A percentile compares a stretch with the other conserved stretches of the same genome.
These are phyloP conservation scores for Leptopterna dolabrata DNA, from an alignment of 2,888 invertebrate species.

Conservation along the genomic window DNA sequence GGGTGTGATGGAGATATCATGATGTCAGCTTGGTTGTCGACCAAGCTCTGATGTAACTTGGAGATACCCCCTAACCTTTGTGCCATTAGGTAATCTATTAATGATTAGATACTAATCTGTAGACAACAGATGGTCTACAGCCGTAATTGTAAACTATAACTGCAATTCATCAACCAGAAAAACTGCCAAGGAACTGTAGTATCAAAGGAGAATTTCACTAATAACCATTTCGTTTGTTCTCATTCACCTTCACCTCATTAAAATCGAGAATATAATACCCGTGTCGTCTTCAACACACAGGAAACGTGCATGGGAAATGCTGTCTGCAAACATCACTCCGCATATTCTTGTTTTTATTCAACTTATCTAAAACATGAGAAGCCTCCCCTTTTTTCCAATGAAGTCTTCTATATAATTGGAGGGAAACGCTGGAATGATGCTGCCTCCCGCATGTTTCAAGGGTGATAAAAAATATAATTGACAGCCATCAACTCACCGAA, in stretches of 20 bases:
- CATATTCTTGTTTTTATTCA: background rate
- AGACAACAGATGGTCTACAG: background rate
- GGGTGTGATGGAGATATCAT: no score
- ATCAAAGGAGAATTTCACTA: background rate
- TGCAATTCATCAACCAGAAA: background rate
- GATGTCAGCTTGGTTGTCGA: no score
- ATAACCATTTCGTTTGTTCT: background rate
- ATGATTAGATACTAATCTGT: no score
- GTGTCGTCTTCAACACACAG: background rate
- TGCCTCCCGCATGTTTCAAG: background rate
- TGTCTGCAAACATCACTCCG: background rate
- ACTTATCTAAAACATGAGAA: background rate
- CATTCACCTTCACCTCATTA: background rate
- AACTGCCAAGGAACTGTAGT: background rate
- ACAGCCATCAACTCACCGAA: slow-evolving; percentile 24
- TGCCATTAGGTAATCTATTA: no score
- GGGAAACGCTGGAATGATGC: background rate
- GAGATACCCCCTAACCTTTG: no score
- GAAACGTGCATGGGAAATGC: background rate
- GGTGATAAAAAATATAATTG: slow-evolving; percentile 16
- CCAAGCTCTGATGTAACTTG: no score
- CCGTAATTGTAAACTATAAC: no score
- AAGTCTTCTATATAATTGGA: background rate
- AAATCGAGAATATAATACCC: background rate
- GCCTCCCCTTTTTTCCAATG: background rate